Conservation (phyloP, 2,888 invertebrate species). For the Eilema sororculum region DNA sequence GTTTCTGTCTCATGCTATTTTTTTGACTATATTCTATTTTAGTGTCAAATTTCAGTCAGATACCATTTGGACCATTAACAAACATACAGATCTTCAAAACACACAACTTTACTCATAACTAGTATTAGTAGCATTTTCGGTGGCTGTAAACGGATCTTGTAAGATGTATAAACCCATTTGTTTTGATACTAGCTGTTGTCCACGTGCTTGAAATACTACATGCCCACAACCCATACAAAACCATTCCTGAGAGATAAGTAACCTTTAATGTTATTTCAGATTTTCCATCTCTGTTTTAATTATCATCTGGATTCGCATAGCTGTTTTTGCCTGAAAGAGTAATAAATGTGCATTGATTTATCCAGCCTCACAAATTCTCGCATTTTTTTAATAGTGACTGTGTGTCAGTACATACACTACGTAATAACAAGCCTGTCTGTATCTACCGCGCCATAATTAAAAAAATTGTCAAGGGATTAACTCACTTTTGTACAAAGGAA, state of each 20-base stretch:
- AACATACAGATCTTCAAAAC: too few species aligned
- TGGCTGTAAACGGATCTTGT: not conserved
- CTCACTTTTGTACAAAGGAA: slow-evolving; percentile 37
- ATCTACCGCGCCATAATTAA: slow-evolving; percentile 25
- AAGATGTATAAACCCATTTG: not conserved
- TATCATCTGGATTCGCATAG: not conserved
- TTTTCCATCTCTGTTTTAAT: not conserved
- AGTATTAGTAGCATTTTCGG: too few species aligned
- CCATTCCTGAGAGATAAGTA: not conserved
- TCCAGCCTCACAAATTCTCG: not conserved
- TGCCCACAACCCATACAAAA: not conserved
- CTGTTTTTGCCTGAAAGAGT: not conserved
- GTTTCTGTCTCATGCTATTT: too few species aligned
- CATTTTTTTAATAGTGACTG: not conserved
- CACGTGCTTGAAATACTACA: not conserved
- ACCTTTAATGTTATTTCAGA: not conserved
- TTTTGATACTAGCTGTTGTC: not conserved
- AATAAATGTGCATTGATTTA: not conserved
- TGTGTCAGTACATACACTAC: not conserved
- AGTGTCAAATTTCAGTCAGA: too few species aligned
- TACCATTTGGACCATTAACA: too few species aligned
- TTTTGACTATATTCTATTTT: too few species aligned
- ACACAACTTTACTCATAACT: too few species aligned
- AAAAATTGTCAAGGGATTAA: slow-evolving; percentile 33
- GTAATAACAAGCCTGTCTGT: not conserved